A percentile compares a stretch with the other conserved stretches of the same genome.
These are phyloP conservation scores for Myiotriccus ornatus DNA, from an alignment of 2,797 vertebrate species.

Conservation along the genomic window DNA sequence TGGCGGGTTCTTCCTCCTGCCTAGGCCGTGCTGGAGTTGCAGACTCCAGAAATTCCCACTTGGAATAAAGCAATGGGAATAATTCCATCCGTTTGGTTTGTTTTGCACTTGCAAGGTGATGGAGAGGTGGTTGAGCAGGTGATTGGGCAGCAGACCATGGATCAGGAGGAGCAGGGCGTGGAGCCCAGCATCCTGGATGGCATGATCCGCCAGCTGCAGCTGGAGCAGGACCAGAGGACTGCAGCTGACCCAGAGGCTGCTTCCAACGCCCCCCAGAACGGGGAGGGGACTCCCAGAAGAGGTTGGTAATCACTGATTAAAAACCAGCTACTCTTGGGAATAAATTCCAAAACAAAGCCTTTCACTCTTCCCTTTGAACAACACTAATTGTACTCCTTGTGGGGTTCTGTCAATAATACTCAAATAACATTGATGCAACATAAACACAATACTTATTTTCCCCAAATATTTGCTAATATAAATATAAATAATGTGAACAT, in stretches of 20 bases:
- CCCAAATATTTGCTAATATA: background rate
- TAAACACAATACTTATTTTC: background rate
- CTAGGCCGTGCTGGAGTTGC: background rate
- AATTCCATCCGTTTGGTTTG: background rate
- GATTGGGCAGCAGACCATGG: constrained; percentile 90
- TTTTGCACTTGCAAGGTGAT: constrained; percentile 81
- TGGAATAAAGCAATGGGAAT: background rate
- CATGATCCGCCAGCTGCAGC: constrained; percentile 87
- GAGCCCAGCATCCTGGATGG: constrained; percentile 86
- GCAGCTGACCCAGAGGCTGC: constrained; percentile 53
- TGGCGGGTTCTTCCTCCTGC: background rate
- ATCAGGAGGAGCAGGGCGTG: constrained; percentile 80
- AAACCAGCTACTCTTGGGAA: background rate
- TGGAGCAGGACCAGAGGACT: constrained; percentile 82
- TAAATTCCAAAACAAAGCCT: background rate
- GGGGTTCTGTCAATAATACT: background rate
- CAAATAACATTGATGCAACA: background rate
- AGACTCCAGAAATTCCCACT: background rate
- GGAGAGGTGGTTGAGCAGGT: constrained; percentile 98
- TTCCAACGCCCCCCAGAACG: constrained; percentile 20
- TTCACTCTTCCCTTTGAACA: background rate
- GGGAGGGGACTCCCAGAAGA: constrained; percentile 86
- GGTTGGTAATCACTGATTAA: constrained; percentile 72
- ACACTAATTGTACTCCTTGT: background rate
- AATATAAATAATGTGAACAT: background rate